A percentile compares a stretch with the other conserved stretches of the same genome.
These are phyloP conservation scores for Turritopsis rubra DNA, from an alignment of 30 jellyfish, hydroid and myxozoan species.

Conservation along the genomic window DNA sequence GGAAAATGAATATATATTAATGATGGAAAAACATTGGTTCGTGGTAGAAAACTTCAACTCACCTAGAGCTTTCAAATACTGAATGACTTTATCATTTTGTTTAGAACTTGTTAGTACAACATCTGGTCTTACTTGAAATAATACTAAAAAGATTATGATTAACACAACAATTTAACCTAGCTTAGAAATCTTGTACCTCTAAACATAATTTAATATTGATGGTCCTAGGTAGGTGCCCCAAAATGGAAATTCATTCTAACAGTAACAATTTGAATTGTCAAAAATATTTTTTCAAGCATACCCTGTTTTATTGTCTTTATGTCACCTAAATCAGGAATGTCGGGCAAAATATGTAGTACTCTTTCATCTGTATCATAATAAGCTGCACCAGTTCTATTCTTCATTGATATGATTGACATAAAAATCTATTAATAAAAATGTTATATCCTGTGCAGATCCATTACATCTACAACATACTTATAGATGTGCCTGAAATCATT, in stretches of 20 bases:
- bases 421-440: background rate
- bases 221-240: too few relatives aligned
- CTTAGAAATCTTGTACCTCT: too few relatives aligned
- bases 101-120: constrained; percentile 81
- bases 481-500: too few relatives aligned
- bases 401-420: constrained; percentile 24
- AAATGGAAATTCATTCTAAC: background rate
- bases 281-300: too few relatives aligned
- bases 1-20: background rate
- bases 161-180: too few relatives aligned
- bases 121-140: constrained; percentile 65
- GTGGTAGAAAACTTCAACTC: background rate
- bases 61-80: constrained; percentile 60
- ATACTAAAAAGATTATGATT: constrained; percentile 29
- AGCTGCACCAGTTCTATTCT: constrained; percentile 54
- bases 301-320: background rate
- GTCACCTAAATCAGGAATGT: constrained; percentile 60
- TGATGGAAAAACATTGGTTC: background rate
- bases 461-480: too few relatives aligned
- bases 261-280: background rate
- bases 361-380: constrained; percentile 61
- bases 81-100: constrained; percentile 66
- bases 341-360: constrained; percentile 67
- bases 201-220: too few relatives aligned
- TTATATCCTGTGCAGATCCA: too few relatives aligned